phyloP scores from a whole-genome alignment of 2,888 invertebrate genomes.

The Dryococelus australis region DNA sequence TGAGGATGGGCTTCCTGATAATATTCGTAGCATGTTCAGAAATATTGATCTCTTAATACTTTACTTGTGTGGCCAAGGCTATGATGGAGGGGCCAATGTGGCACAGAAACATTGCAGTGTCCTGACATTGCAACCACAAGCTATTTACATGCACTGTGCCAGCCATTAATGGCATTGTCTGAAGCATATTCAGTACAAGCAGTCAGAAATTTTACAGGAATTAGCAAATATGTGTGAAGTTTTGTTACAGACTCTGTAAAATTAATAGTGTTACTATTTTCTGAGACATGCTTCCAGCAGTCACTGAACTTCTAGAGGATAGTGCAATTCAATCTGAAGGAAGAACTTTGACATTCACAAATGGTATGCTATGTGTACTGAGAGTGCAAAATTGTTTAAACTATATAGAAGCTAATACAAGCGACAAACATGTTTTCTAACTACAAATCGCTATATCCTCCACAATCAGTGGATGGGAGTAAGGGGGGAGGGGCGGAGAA shows the following conservation, averaged over 20 bases:
- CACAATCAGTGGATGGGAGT: too few relatives aligned
- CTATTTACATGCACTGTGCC: not conserved
- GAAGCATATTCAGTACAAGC: not conserved
- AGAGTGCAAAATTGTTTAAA: too few relatives aligned
- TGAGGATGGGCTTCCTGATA: not conserved
- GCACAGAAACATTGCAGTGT: not conserved
- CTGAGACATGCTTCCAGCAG: not conserved
- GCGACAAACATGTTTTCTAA: too few relatives aligned
- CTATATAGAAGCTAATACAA: too few relatives aligned
- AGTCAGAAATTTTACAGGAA: not conserved
- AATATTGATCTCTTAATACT: not conserved
- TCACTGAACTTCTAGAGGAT: not conserved
- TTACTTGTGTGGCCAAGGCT: not conserved
- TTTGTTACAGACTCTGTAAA: not conserved
- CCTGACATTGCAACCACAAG: not conserved
- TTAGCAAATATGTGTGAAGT: not conserved
- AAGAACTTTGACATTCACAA: not conserved
- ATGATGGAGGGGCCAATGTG: not conserved
- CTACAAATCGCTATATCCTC: too few relatives aligned
- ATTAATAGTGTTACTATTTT: not conserved
- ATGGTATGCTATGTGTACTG: not conserved
- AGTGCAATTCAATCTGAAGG: not conserved
- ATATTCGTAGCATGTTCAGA: not conserved
- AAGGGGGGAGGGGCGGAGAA: too few relatives aligned
- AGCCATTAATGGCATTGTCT: not conserved